phyloP scores from a whole-genome alignment of 2,113 vertebrate species.

The Coryphaenoides rupestris region DNA sequence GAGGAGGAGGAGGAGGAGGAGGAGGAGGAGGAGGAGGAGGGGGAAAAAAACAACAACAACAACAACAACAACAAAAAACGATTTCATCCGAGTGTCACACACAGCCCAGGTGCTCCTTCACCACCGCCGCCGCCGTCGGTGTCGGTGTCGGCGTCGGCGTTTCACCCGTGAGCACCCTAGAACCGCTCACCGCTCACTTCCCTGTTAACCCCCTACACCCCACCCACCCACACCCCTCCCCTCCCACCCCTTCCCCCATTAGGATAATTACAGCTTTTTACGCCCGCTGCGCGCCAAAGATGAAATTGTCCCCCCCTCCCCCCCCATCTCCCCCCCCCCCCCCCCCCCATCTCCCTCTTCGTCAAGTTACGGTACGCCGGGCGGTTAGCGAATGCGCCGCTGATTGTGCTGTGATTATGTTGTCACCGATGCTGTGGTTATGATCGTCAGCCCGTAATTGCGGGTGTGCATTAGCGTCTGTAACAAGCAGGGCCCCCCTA shows the following conservation, averaged over 20 bases:
- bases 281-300: constrained; percentile 58
- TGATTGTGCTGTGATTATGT: constrained; percentile 76
- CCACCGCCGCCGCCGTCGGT: too few species aligned
- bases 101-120: too few species aligned
- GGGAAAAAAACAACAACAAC: too few species aligned
- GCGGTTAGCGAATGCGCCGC: constrained; percentile 67
- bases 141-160: too few species aligned
- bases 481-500: constrained; percentile 43
- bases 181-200: too few species aligned
- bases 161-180: too few species aligned
- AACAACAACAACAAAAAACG: too few species aligned
- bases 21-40: too few species aligned
- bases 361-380: constrained; percentile 23
- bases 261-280: constrained; percentile 67
- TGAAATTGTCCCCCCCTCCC: constrained; percentile 52
- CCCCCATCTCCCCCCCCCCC: constrained; percentile 59
- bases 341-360: constrained; percentile 50
- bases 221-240: constrained; percentile 21
- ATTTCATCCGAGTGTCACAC: too few species aligned
- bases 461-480: constrained; percentile 67
- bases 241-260: constrained; percentile 59
- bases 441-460: constrained; percentile 67
- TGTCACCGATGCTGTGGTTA: constrained; percentile 76
- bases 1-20: too few species aligned
- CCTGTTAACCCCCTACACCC: constrained; percentile 18